Conservation (phyloP, 1,140 invertebrate genomes). For the Micrasema minimum region DNA sequence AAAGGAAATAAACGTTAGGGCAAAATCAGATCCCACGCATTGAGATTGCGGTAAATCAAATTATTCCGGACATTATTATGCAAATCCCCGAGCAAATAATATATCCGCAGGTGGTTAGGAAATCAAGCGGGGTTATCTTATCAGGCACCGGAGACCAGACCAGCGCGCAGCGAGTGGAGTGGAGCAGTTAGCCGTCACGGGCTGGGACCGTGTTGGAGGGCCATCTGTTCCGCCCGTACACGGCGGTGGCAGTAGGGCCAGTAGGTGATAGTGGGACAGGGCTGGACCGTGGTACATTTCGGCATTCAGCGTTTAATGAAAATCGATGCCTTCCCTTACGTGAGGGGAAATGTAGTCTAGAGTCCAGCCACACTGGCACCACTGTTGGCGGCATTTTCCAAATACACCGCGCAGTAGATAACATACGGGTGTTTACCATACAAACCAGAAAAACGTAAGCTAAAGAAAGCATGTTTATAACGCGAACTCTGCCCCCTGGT, state of each 20-base stretch:
- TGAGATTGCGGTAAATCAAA: conserved; percentile 26
- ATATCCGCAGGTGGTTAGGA: conserved; percentile 14
- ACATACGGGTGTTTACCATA: too few relatives aligned
- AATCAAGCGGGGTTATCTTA: conserved; percentile 9
- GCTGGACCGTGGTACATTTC: conserved; percentile 3
- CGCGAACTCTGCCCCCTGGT: too few relatives aligned
- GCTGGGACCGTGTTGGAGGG: too few relatives aligned
- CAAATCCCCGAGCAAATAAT: conserved; percentile 14
- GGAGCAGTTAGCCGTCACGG: neutral
- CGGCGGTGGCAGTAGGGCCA: neutral
- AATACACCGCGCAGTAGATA: too few relatives aligned
- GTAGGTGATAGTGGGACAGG: neutral
- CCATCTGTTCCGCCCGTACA: too few relatives aligned
- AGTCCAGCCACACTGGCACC: too few relatives aligned
- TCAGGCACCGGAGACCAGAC: neutral
- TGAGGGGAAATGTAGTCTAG: neutral
- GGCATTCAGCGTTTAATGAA: conserved; percentile 36
- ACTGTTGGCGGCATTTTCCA: too few relatives aligned
- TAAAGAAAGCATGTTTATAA: too few relatives aligned
- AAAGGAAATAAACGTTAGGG: neutral
- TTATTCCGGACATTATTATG: conserved; percentile 8
- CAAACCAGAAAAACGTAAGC: too few relatives aligned
- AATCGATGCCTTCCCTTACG: conserved; percentile 20
- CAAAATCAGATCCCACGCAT: conserved; percentile 9
- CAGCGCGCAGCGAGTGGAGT: neutral